phyloP scores from a whole-genome alignment of 2,797 vertebrate species.

The Enteromius afrohamiltoni region DNA sequence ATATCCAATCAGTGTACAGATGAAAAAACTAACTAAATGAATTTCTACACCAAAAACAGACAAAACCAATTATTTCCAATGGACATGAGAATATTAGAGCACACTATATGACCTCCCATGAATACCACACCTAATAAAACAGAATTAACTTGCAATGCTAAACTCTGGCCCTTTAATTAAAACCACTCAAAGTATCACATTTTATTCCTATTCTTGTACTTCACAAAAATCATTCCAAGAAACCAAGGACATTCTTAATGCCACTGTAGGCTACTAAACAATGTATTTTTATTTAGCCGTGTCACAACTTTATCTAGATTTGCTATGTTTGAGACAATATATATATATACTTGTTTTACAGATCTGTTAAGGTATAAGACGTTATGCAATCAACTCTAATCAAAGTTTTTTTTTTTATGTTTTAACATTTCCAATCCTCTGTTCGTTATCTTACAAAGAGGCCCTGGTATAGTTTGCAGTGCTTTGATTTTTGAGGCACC shows the following conservation, averaged over 20 bases:
- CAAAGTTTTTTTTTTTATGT: background rate
- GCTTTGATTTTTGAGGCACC: constrained; percentile 17
- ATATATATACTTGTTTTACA: background rate
- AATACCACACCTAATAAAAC: background rate
- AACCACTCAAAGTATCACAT: background rate
- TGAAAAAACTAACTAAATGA: background rate
- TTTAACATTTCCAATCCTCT: background rate
- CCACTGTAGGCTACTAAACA: background rate
- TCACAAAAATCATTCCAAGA: background rate
- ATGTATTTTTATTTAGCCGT: background rate
- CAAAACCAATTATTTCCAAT: background rate
- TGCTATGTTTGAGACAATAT: background rate
- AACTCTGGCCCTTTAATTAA: background rate
- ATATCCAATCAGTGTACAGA: background rate
- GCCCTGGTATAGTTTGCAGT: background rate
- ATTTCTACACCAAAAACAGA: background rate
- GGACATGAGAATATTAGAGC: background rate
- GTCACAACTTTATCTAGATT: background rate
- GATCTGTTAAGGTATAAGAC: background rate
- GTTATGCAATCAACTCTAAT: background rate
- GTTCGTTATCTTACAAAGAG: background rate
- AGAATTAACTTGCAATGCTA: background rate
- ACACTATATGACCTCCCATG: background rate
- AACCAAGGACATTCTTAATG: background rate
- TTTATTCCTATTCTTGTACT: background rate